Base-by-base conservation (phyloP, 1,140 invertebrate genomes). In the Drosophila nigromelanica region DNA sequence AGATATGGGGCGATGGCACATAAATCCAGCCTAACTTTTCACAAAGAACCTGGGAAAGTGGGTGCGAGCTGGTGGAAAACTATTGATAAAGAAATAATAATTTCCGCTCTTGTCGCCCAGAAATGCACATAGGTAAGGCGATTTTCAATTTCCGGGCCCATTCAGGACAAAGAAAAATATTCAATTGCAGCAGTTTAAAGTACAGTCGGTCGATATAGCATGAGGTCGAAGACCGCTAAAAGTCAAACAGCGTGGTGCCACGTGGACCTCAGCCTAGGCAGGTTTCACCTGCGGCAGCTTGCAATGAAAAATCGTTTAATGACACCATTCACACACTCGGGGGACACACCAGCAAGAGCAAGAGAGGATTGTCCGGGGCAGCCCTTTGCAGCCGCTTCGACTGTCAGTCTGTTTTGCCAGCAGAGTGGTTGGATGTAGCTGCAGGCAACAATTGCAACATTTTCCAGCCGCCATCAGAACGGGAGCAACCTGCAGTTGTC, bases 231-330 rank as follows among this genome's bases (percentile, higher is more conserved):
- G 73, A 83, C 83, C 73, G 76, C 61, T 73, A 73, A 79, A 76
- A 78, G 72, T 76, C 62, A 75, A 62, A 86, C 59, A 48, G 45
- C 30, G 43, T 15, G 14, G 15, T 11, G n/a, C 11, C 30, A 27
- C 45, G 14, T 48, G 37, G 47, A 56, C n/a, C 69, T 37, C 47
- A 72, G 54, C 43, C 48, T 27, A 24, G 43, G 37, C 52, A 62
- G 51, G 58, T 77, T 83, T 80, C 76, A 89, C 83, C 85, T 89
- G 83, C 83, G 85, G 83, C 83, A 89, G 83, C 83, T 83, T 89
- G 81, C 90, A 76, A 87, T 90, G 89, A 91, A 91, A 91, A 91
- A 91, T 91, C 90, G 90, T 78, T 91, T 91, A 91, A 91, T 91
- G 86, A 86, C 90, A 90, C 76, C 85, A 85, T 91, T 91, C 79